Base-by-base conservation (phyloP, 2,113 vertebrate genomes). In the Phaethon lepturus region DNA sequence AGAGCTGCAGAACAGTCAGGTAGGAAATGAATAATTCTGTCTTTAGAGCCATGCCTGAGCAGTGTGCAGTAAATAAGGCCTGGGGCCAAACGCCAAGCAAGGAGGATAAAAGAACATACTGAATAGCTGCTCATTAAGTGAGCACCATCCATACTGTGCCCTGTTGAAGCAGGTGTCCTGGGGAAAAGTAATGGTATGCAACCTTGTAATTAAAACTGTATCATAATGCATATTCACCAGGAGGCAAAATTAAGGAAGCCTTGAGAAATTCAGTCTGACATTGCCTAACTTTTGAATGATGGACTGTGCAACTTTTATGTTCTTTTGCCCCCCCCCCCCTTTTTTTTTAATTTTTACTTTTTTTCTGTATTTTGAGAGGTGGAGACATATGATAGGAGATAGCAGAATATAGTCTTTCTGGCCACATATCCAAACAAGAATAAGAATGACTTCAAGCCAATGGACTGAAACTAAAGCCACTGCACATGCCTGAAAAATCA, bases 71-170 rank as follows among this genome's bases (percentile, higher is more conserved):
- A 97, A 97, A 97, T 97, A 97, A 96, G 92, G 95, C 95, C 95
- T 90, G 90, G 95, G 92, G 97, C 96, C 97, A 96, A 97, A 95
- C 26, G 8, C 90, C 82, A 94, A 94, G 96, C 85, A 77, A 94
- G 73, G 52, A 96, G 93, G 92, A 97, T 97, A 96, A 97, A 97
- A 97, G 95, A 97, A 96, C 93, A 96, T 94, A 96, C 79, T 93
- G 96, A 95, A 97, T 97, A 91, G 86, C 86, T 95, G 96, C 93
- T 97, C 95, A 97, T 97, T 97, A 97, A 97, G 80, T 52, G 91
- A 95, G 74, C 58, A 76, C 74, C 89, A 94, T 96, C 94, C 95
- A 97, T 95, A 89, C 96, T 96, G 91, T 95, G 93, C 87, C 87
- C 82, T 82, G 85, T 90, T 95, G 95, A 97, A 97, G 93, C 93